Conservation (phyloP, 2,888 invertebrate genomes). For the Salpingus planirostris region DNA sequence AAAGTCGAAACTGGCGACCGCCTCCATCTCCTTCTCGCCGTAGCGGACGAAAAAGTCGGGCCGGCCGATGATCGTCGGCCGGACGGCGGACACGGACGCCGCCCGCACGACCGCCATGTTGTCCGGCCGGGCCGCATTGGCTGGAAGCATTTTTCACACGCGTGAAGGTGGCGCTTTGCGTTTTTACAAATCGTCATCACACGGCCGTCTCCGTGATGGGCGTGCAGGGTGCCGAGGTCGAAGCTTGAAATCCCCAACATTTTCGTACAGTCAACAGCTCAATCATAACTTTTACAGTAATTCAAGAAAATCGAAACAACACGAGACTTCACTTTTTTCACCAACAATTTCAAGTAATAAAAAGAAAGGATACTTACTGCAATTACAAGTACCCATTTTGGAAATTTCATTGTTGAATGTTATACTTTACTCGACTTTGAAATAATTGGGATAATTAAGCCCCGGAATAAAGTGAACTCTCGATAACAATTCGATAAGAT, state of each 20-base stretch:
- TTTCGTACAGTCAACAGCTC: conserved; percentile 30
- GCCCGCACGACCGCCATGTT: conserved; percentile 50
- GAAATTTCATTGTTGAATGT: too few species aligned
- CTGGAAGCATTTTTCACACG: too few species aligned
- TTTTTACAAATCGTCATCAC: conserved; percentile 24
- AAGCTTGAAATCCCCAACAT: conserved; percentile 40
- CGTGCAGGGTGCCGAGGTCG: conserved; percentile 41
- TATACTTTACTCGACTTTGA: too few species aligned
- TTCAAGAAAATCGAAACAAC: too few species aligned
- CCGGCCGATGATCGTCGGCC: conserved; percentile 68
- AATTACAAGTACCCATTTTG: too few species aligned
- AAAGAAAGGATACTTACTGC: too few species aligned
- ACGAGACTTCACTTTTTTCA: too few species aligned
- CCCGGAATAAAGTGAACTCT: too few species aligned
- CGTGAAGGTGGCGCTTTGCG: too few species aligned
- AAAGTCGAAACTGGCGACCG: conserved; percentile 73
- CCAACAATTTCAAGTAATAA: too few species aligned
- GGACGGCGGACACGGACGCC: conserved; percentile 42
- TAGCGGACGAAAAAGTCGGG: conserved; percentile 70
- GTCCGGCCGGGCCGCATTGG: conserved; percentile 52
- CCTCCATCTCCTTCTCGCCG: conserved; percentile 68
- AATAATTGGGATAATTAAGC: too few species aligned
- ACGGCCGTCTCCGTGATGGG: conserved; percentile 42
- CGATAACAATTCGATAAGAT: too few species aligned
- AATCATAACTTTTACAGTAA: conserved; percentile 17